Evolutionary conservation across 2,888 invertebrate genomes (phyloP).

Genomic region (Embidobia sp.): DNA sequence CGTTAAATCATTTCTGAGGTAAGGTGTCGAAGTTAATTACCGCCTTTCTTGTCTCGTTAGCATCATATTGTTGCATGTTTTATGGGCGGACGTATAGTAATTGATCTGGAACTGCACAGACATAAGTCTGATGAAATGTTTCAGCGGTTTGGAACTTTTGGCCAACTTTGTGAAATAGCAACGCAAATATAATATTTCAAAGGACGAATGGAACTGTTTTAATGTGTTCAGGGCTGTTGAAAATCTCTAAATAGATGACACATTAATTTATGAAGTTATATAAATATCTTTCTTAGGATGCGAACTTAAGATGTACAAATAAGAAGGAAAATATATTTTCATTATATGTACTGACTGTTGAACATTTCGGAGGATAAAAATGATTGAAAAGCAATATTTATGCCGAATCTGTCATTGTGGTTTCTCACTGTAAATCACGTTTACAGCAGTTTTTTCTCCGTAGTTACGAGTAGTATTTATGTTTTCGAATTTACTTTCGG

Average conservation of each 20-base stretch:
- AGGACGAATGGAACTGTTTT: background rate
- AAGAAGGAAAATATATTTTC: too few species aligned
- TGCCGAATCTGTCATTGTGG: conserved; percentile 14
- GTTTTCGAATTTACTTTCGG: conserved; percentile 45
- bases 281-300: too few species aligned
- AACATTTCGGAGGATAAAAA: too few species aligned
- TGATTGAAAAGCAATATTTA: too few species aligned
- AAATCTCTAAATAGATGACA: too few species aligned
- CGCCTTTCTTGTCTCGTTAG: conserved; percentile 76
- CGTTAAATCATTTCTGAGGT: conserved; percentile 66
- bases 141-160: conserved; percentile 2
- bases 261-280: too few species aligned
- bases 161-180: conserved; percentile 10
- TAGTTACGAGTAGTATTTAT: conserved; percentile 39
- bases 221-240: conserved; percentile 4
- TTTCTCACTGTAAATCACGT: conserved; percentile 40
- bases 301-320: too few species aligned
- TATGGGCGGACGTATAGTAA: conserved; percentile 54
- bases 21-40: conserved; percentile 77
- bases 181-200: background rate
- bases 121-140: conserved; percentile 30
- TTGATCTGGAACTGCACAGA: conserved; percentile 50
- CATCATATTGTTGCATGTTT: conserved; percentile 53
- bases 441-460: conserved; percentile 15
- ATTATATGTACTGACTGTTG: too few species aligned